Percentiles rank a stretch among this genome's conserved stretches.
These are phyloP conservation scores for Caerostris darwini DNA, from an alignment of 1,140 invertebrate species.

Conservation along the genomic window DNA sequence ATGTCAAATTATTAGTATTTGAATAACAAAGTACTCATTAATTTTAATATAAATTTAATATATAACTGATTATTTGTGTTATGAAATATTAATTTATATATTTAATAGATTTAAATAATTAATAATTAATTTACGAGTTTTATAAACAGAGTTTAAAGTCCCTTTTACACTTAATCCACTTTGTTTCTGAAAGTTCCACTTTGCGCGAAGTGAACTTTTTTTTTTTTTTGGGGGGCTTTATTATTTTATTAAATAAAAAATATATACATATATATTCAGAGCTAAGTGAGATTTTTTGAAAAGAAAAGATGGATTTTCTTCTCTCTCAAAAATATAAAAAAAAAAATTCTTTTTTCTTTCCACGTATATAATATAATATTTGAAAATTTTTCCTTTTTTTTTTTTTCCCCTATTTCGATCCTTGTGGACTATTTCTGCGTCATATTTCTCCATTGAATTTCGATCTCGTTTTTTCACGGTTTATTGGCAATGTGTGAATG, in stretches of 20 bases:
- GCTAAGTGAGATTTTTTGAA: constrained; percentile 72
- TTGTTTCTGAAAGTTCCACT: background rate
- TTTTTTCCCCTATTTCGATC: constrained; percentile 24
- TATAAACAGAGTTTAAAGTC: background rate
- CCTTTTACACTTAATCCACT: background rate
- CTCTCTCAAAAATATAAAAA: background rate
- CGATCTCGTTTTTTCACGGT: constrained; percentile 73
- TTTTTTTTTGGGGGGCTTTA: constrained; percentile 43
- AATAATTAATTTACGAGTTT: no score
- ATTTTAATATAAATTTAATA: no score
- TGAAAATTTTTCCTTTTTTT: constrained; percentile 1
- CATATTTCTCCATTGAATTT: constrained; percentile 76
- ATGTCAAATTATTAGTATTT: no score
- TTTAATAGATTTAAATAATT: no score
- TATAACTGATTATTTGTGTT: no score
- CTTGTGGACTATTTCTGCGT: constrained; percentile 65
- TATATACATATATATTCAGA: constrained; percentile 73
- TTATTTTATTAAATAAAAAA: constrained; percentile 54
- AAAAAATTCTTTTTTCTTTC: constrained; percentile 18
- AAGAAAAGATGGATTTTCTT: constrained; percentile 68
- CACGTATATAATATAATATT: constrained; percentile 65
- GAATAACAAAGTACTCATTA: no score
- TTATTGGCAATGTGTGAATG: constrained; percentile 73
- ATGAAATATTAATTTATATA: no score
- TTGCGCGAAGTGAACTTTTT: constrained; percentile 36